Base-by-base conservation (phyloP, 2,797 vertebrate genomes). In the Scarus forsteni region DNA sequence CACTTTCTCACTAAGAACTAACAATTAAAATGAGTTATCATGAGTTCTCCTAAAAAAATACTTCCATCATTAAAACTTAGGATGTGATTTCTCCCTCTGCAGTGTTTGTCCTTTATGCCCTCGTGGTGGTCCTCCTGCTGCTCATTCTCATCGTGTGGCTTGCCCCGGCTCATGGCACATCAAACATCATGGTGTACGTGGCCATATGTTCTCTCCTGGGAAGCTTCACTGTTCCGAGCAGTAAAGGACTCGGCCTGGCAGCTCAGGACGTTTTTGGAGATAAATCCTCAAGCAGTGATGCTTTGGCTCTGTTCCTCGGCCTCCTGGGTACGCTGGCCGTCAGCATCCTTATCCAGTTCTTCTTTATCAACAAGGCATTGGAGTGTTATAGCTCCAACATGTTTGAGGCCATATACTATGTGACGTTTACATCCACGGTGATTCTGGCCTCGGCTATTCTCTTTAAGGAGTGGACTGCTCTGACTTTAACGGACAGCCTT, bases 181-280 rank as follows among this genome's bases (percentile, higher is more conserved):
- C 97, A 60, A 98, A 98, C 92, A 95, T 99, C 76, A 96, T 98
- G 96, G 97, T 99, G 78, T 99, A 98, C 44, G 95, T 98, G 56
- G 88, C 95, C 79, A 98, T 99, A 87, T 99, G 98, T 82, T 99
- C 98, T 44, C 92, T 99, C 55, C 83, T 99, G 84, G 98, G 98
- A 64, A 98, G 94, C 79, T 98, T 99, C 91, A 99, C 98, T 0
- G 97, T 99, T 64, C 97, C 98, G 13, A 95, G 98, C 88, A 96
- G 97, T 79, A 99, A 99, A 94, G 97, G 96, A 67, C 96, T 99
- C 3, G 97, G 98, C 62, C 91, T 99, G 81, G 96, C 95, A 0
- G 95, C 96, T 61, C 94, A 93, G 52, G 97, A 98, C 59, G 94
- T 93, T 66, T 95, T 99, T 64, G 84, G 93, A 46, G 92, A 88